Evolutionary conservation across 2,797 vertebrate species (phyloP), one percentile per base, ranked within the genome.

Genomic region (Megaceryle alcyon): DNA sequence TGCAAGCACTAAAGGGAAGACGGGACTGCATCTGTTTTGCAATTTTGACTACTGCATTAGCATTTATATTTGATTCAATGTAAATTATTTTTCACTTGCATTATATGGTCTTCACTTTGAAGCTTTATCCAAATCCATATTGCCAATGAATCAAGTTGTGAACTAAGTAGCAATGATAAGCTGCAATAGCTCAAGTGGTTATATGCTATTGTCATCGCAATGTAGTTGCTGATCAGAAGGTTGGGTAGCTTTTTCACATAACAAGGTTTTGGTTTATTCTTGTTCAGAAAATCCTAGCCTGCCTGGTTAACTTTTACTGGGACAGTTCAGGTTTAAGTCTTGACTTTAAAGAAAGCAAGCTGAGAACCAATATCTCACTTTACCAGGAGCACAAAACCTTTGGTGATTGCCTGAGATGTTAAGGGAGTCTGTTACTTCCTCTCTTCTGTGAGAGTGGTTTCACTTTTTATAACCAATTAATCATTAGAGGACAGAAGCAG

Each of bases 51-150:
- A 43, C 39, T 56, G 35, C 39, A 93, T 95, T 95, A 88, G 78
- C 88, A 94, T 93, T 93, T 95, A 83, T 92, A 93, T 93, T 95
- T 94, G 88, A 71, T 92, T 86, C 84, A 78, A 71, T 85, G 60
- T 78, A 80, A 96, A 91, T 85, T 9, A 77, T 89, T 82, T 87
- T 94, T 89, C 31, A 23, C 87, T 92, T 92, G 82, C 20, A 44
- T 35, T 78, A 51, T 85, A 71, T 68, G 29, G 6, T 63, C 25
- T 64, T 82, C 29, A 48, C 17, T 77, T 89, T 29, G 28, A 65
- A 75, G 35, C 31, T 86, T 94, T 86, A 81, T 75, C 17, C 60
- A 37, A 22, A 28, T 26, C 9, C 0, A 0, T 88, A 53, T 73
- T 87, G 31, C 28, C 25, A 87, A 10, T 85, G 84, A 82, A 87